Conservation (phyloP, 2,113 vertebrate species). For the Nannobrachium achirus region DNA sequence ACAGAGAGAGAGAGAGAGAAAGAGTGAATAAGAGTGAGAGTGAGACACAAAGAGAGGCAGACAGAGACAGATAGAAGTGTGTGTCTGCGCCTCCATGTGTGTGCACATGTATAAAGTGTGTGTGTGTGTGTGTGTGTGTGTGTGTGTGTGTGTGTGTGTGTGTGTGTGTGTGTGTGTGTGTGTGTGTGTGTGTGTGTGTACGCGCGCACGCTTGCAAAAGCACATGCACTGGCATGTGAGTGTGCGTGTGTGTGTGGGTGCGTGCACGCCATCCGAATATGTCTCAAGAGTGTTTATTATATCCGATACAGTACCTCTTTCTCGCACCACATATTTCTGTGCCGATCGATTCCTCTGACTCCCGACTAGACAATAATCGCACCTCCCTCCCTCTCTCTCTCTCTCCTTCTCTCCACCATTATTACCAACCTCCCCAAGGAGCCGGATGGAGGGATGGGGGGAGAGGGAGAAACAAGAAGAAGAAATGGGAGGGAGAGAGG, state of each 20-base stretch:
- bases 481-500: conserved; percentile 67
- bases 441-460: conserved; percentile 35
- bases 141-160: conserved; percentile 5
- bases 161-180: conserved; percentile 24
- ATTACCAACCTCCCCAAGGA: conserved; percentile 89
- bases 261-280: conserved; percentile 69
- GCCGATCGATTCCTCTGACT: conserved; percentile 96
- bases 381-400: conserved; percentile 86
- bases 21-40: too few species aligned
- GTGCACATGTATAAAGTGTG: background rate
- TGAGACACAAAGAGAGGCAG: too few species aligned
- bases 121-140: background rate
- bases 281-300: conserved; percentile 94
- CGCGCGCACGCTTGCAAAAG: background rate
- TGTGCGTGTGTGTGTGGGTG: conserved; percentile 43
- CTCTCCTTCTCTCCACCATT: conserved; percentile 84
- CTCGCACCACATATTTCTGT: conserved; percentile 95
- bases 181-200: conserved; percentile 66
- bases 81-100: too few species aligned
- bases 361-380: conserved; percentile 98
- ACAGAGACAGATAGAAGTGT: too few species aligned
- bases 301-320: conserved; percentile 95
- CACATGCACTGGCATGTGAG: conserved; percentile 20
- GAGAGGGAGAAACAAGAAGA: conserved; percentile 35
- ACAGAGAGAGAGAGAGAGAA: conserved; percentile 2